phyloP scores from a whole-genome alignment of 1,140 invertebrate species.

The Lepidotrigona ventralis region DNA sequence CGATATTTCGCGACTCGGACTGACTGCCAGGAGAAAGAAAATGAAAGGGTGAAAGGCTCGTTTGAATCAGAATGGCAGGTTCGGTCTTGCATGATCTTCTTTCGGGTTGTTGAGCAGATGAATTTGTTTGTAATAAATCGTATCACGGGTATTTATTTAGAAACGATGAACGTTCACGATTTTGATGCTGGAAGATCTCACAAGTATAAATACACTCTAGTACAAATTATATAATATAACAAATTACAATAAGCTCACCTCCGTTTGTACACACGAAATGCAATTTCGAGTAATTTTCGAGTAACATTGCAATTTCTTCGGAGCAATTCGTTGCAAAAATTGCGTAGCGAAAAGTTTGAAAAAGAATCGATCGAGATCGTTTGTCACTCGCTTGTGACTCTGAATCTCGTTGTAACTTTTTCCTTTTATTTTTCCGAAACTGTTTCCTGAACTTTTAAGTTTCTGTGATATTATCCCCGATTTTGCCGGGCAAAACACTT shows the following conservation, averaged over 20 bases:
- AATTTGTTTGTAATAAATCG: background rate
- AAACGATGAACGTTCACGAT: too few relatives aligned
- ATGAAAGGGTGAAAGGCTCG: background rate
- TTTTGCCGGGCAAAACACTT: constrained; percentile 1
- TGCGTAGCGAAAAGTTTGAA: too few relatives aligned
- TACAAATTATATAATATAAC: too few relatives aligned
- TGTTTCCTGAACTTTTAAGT: background rate
- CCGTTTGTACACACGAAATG: too few relatives aligned
- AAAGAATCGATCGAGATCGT: background rate
- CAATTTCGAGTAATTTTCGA: too few relatives aligned
- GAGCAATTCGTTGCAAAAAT: too few relatives aligned
- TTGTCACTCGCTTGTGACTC: background rate
- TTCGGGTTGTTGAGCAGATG: background rate
- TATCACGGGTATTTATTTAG: background rate
- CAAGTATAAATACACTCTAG: too few relatives aligned
- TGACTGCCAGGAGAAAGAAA: too few relatives aligned
- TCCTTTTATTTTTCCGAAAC: background rate
- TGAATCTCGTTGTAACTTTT: background rate
- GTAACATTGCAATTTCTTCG: too few relatives aligned
- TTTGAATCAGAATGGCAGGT: background rate
- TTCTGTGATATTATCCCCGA: background rate
- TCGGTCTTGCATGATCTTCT: background rate
- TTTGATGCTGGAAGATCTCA: too few relatives aligned
- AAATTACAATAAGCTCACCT: too few relatives aligned
- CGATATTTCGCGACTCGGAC: background rate